These are phyloP conservation scores for Teleogryllus oceanicus DNA, from an alignment of 2,888 invertebrate species.

Conservation along the genomic window DNA sequence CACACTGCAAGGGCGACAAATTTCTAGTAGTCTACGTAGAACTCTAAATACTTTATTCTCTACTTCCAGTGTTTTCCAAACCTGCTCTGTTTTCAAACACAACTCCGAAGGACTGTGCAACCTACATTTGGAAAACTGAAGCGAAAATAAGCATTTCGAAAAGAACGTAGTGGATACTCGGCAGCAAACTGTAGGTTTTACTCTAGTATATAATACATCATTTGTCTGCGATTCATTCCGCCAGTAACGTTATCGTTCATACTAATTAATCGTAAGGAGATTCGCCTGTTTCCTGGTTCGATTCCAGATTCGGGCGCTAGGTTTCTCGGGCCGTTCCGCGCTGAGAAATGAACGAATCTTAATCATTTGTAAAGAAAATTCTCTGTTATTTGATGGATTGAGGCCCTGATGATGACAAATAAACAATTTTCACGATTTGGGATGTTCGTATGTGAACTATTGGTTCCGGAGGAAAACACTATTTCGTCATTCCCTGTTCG, in stretches of 20 bases:
- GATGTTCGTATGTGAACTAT: background rate
- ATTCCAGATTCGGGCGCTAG: slow-evolving; percentile 6
- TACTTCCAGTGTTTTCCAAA: slow-evolving; percentile 18
- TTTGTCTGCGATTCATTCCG: slow-evolving; percentile 9
- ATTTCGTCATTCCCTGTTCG: slow-evolving; percentile 9
- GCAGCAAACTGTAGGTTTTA: slow-evolving; percentile 18
- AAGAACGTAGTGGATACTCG: slow-evolving; percentile 7
- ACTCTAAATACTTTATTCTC: slow-evolving; percentile 10
- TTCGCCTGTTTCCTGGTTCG: slow-evolving; percentile 9
- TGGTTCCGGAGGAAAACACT: slow-evolving; percentile 18
- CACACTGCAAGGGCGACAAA: slow-evolving; percentile 11
- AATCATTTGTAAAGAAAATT: slow-evolving; percentile 18
- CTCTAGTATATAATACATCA: slow-evolving; percentile 11
- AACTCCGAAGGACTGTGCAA: slow-evolving; percentile 3
- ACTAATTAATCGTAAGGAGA: slow-evolving; percentile 18
- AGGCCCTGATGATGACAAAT: slow-evolving; percentile 18
- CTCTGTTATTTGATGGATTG: slow-evolving; percentile 18
- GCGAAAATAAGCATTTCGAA: slow-evolving; percentile 11
- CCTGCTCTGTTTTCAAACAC: slow-evolving; percentile 18
- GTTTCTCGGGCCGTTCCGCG: slow-evolving; percentile 5
- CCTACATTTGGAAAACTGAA: slow-evolving; percentile 18
- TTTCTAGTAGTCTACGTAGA: slow-evolving; percentile 9
- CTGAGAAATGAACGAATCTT: slow-evolving; percentile 8
- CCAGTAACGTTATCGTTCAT: slow-evolving; percentile 9
- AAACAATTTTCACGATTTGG: slow-evolving; percentile 18